Percentiles rank a stretch among this genome's conserved stretches.
phyloP scores from a whole-genome alignment of 2,888 invertebrate species.

The Sycophila texana region DNA sequence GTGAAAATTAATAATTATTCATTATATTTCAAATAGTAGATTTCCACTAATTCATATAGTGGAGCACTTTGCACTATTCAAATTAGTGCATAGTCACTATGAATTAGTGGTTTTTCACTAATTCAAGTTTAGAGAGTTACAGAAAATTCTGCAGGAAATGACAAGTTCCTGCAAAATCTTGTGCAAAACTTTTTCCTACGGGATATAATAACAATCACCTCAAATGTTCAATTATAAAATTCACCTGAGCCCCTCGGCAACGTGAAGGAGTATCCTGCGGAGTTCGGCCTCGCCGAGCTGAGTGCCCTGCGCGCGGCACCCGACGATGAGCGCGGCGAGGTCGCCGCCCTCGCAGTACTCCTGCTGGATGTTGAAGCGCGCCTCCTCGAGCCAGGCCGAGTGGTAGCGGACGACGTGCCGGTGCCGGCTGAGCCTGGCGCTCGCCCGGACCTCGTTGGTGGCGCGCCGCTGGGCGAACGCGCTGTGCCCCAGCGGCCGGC shows the following conservation, averaged over 20 bases:
- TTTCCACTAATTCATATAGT: no score
- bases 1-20: no score
- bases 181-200: no score
- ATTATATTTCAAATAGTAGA: no score
- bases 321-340: slow-evolving; percentile 81
- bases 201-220: no score
- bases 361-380: slow-evolving; percentile 96
- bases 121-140: no score
- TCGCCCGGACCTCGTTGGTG: slow-evolving; percentile 94
- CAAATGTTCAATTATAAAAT: no score
- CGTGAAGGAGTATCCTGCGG: slow-evolving; percentile 84
- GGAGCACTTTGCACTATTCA: no score
- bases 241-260: slow-evolving; percentile 88
- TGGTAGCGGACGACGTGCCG: slow-evolving; percentile 94
- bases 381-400: slow-evolving; percentile 96
- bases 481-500: slow-evolving; percentile 90
- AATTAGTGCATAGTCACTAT: no score
- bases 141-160: no score
- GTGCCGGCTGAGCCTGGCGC: slow-evolving; percentile 94
- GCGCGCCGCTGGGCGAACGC: slow-evolving; percentile 86
- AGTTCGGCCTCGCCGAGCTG: slow-evolving; percentile 83
- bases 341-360: slow-evolving; percentile 95
- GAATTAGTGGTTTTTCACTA: no score
- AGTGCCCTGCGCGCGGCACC: slow-evolving; percentile 76
- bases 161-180: no score